Evolutionary conservation across 2,888 invertebrate genomes (phyloP).

Genomic region (Ischnura elegans): DNA sequence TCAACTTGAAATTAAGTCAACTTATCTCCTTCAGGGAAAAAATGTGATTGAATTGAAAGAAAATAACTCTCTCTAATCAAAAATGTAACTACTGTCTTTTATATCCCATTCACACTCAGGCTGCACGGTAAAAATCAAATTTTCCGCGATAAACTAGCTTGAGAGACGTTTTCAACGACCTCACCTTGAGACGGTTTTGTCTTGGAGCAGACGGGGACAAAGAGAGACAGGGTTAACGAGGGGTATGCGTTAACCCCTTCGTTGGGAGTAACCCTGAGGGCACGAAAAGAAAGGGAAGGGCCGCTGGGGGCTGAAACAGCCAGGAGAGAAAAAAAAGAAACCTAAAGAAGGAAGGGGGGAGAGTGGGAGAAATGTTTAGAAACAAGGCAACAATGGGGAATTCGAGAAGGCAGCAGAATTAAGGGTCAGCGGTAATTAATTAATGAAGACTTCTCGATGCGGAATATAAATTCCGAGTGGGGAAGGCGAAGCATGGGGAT

Average conservation of each 20-base stretch:
- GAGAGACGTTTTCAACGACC: too few species aligned
- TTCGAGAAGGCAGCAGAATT: slow-evolving; percentile 16
- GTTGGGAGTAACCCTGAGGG: neutral
- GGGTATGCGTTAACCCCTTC: neutral
- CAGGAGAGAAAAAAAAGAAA: too few species aligned
- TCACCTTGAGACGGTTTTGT: too few species aligned
- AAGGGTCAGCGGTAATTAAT: slow-evolving; percentile 59
- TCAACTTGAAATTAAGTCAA: too few species aligned
- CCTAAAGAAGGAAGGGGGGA: neutral
- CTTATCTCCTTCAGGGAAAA: too few species aligned
- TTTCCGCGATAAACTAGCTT: too few species aligned
- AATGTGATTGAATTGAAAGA: too few species aligned
- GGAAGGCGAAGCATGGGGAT: neutral
- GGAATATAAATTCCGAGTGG: neutral
- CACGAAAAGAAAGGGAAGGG: neutral
- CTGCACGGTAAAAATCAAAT: too few species aligned
- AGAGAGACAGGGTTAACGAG: neutral
- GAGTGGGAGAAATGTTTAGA: slow-evolving; percentile 16
- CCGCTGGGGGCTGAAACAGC: neutral
- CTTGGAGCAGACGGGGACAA: neutral
- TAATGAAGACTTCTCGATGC: slow-evolving; percentile 15
- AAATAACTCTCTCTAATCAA: too few species aligned
- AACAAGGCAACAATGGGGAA: neutral
- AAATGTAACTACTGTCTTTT: too few species aligned
- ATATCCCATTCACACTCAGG: too few species aligned